These are phyloP conservation scores for Hemaris fuciformis DNA, from an alignment of 2,888 invertebrate genomes.

Conservation along the genomic window DNA sequence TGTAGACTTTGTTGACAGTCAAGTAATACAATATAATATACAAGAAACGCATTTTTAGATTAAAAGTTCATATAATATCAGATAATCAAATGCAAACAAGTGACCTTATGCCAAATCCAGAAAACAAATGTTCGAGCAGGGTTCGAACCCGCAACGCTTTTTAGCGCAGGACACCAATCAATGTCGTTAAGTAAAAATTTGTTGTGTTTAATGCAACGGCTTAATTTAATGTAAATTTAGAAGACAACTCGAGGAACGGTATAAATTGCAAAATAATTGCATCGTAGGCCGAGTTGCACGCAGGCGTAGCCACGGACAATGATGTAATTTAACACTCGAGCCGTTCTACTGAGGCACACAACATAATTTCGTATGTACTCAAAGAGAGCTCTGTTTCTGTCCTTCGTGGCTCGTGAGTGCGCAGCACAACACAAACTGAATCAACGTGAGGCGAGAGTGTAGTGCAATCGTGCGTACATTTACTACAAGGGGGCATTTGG, in stretches of 20 bases:
- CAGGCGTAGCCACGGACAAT: conserved; percentile 8
- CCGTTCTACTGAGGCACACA: conserved; percentile 3
- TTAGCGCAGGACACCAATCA: too few relatives aligned
- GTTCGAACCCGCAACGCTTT: too few relatives aligned
- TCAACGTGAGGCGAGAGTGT: conserved; percentile 63
- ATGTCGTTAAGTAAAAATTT: neutral
- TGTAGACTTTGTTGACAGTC: too few relatives aligned
- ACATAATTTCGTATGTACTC: neutral
- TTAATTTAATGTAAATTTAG: neutral
- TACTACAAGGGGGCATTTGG: conserved; percentile 64
- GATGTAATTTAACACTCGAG: conserved; percentile 8
- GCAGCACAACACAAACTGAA: conserved; percentile 37
- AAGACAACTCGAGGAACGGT: neutral
- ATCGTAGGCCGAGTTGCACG: neutral
- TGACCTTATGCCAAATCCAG: too few relatives aligned
- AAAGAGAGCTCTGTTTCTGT: neutral
- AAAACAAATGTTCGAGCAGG: too few relatives aligned
- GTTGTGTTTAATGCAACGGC: neutral
- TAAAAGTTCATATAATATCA: too few relatives aligned
- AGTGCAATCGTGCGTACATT: conserved; percentile 69
- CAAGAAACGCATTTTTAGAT: too few relatives aligned
- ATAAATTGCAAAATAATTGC: neutral
- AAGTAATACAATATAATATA: too few relatives aligned
- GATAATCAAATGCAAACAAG: too few relatives aligned
- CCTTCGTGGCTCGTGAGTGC: neutral